A percentile compares a stretch with the other conserved stretches of the same genome.
Conservation (phyloP, 64 coral and sea anemone genomes). For the Montipora efflorescens region DNA sequence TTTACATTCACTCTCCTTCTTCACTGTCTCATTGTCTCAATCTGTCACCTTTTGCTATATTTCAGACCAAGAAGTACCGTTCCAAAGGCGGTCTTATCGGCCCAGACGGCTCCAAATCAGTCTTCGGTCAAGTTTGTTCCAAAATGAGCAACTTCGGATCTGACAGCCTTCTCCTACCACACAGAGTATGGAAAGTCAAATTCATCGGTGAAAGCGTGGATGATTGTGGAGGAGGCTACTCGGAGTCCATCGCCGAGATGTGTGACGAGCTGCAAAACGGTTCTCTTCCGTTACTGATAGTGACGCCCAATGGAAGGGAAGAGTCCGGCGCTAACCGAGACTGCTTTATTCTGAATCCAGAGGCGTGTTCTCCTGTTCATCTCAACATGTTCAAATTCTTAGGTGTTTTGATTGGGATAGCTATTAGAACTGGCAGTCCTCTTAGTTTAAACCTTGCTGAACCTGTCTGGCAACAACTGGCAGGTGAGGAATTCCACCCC, state of each 20-base stretch:
- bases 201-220: conserved; percentile 99
- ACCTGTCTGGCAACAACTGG: conserved; percentile 96
- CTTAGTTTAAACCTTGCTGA: conserved; percentile 95
- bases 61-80: conserved; percentile 91
- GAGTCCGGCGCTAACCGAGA: conserved; percentile 98
- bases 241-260: conserved; percentile 97
- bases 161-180: conserved; percentile 87
- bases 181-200: conserved; percentile 96
- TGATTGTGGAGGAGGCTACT: conserved; percentile 99
- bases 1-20: neutral
- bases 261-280: conserved; percentile 99
- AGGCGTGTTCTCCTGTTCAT: conserved; percentile 68
- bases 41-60: neutral
- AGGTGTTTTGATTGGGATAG: conserved; percentile 91
- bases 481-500: conserved; percentile 49
- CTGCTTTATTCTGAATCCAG: conserved; percentile 97
- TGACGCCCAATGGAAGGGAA: conserved; percentile 96
- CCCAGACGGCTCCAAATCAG: conserved; percentile 92
- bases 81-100: conserved; percentile 91
- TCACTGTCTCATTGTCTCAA: neutral
- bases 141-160: conserved; percentile 93
- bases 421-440: conserved; percentile 96
- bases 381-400: conserved; percentile 94
- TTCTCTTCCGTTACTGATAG: conserved; percentile 91
- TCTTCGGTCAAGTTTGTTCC: conserved; percentile 92